Evolutionary conservation across 2,888 invertebrate species (phyloP).

Genomic region (Phalera bucephala): DNA sequence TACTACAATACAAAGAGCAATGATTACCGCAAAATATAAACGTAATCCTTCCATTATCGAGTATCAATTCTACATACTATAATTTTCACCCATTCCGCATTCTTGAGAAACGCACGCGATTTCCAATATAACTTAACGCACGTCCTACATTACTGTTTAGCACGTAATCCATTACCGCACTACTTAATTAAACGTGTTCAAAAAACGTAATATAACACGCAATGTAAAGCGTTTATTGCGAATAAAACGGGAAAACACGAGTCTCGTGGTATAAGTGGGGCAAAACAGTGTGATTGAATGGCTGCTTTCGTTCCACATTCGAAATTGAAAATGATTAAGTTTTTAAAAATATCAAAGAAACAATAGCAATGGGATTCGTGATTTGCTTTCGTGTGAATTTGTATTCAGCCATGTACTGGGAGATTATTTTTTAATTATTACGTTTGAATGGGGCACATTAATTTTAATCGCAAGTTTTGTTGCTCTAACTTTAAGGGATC

Average conservation of each 20-base stretch:
- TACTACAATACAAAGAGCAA: too few species aligned
- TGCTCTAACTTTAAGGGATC: too few species aligned
- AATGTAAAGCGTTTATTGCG: constrained; percentile 15
- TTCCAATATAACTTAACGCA: constrained; percentile 2
- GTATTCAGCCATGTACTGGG: constrained; percentile 1
- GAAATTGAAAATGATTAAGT: constrained; percentile 43
- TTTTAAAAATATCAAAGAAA: constrained; percentile 37
- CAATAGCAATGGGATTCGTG: constrained; percentile 35
- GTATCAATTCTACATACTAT: constrained; percentile 25
- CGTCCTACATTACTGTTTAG: constrained; percentile 5
- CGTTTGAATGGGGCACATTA: too few species aligned
- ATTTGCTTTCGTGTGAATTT: constrained; percentile 7
- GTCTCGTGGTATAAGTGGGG: constrained; percentile 6
- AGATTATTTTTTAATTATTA: neutral
- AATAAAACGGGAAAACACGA: neutral
- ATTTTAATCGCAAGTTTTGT: too few species aligned
- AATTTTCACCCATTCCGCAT: constrained; percentile 40
- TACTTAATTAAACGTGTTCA: neutral
- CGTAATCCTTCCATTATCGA: too few species aligned
- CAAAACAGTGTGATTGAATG: constrained; percentile 45
- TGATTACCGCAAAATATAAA: too few species aligned
- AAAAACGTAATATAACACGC: constrained; percentile 11
- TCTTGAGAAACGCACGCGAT: constrained; percentile 31
- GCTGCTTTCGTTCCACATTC: constrained; percentile 48
- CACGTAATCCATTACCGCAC: constrained; percentile 26